Percentiles rank a stretch among this genome's conserved stretches.
Evolutionary conservation across 1,140 invertebrate genomes (phyloP).

Genomic region (Uloborus diversus): DNA sequence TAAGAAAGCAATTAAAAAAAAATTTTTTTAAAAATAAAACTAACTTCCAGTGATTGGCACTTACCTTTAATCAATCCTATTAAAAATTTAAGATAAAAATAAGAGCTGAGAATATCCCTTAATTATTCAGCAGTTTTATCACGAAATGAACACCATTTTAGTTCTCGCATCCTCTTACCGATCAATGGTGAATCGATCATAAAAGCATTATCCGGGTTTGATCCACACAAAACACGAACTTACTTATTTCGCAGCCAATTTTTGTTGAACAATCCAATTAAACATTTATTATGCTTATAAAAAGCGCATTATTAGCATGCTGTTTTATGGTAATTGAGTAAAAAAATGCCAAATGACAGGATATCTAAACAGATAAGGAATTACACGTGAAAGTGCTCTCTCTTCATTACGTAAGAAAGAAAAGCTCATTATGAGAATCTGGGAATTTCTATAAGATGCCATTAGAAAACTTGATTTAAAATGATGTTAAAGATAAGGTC

Average conservation of each 20-base stretch:
- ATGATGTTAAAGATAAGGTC: constrained; percentile 52
- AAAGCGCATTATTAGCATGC: constrained; percentile 45
- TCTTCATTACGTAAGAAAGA: constrained; percentile 31
- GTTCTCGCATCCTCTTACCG: too few species aligned
- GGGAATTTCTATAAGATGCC: constrained; percentile 48
- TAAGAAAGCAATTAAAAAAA: too few species aligned
- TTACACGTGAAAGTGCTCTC: neutral
- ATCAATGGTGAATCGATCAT: neutral
- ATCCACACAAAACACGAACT: neutral
- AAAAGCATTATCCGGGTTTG: neutral
- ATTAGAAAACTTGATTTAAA: constrained; percentile 57
- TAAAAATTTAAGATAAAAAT: too few species aligned
- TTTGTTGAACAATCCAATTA: constrained; percentile 56
- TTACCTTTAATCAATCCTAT: too few species aligned
- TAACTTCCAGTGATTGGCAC: too few species aligned
- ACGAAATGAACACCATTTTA: too few species aligned
- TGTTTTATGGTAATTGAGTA: constrained; percentile 54
- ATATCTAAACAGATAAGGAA: constrained; percentile 55
- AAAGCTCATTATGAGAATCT: constrained; percentile 39
- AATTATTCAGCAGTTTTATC: too few species aligned
- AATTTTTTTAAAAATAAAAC: too few species aligned
- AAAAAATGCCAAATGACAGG: constrained; percentile 14
- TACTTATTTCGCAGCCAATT: constrained; percentile 4
- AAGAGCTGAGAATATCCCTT: too few species aligned
- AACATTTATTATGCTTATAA: constrained; percentile 52